Evolutionary conservation across 2,113 vertebrate species (phyloP).

Genomic region (Notarius quadriscutis): DNA sequence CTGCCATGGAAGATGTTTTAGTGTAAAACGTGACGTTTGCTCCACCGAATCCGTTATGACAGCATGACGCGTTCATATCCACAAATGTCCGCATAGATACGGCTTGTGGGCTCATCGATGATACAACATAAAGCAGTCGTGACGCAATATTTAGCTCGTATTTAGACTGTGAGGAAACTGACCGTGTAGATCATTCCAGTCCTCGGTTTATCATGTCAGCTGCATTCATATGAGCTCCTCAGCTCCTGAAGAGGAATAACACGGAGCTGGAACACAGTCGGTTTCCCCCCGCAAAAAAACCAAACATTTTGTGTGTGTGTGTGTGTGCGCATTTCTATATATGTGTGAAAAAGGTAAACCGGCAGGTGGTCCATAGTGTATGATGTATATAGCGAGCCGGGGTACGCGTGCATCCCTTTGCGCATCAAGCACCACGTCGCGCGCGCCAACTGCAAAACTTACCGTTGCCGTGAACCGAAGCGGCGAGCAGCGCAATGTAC

Average conservation of each 20-base stretch:
- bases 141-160: background rate
- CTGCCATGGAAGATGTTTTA: background rate
- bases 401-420: conserved; percentile 1
- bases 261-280: background rate
- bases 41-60: background rate
- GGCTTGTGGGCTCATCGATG: background rate
- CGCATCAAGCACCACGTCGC: background rate
- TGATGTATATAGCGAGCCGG: background rate
- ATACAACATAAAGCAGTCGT: background rate
- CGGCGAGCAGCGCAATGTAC: conserved; percentile 84
- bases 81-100: background rate
- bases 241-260: background rate
- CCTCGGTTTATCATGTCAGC: background rate
- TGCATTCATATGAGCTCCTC: background rate
- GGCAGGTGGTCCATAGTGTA: background rate
- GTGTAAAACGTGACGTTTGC: background rate
- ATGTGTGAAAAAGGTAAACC: background rate
- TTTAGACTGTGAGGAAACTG: background rate
- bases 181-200: background rate
- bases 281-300: too few relatives aligned
- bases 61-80: background rate
- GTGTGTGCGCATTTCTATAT: too few relatives aligned
- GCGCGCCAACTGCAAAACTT: conserved; percentile 69
- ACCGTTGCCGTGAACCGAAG: conserved; percentile 86
- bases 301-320: background rate